Base-by-base conservation (phyloP, 2,888 invertebrate species). In the Epistrophe grossulariae region DNA sequence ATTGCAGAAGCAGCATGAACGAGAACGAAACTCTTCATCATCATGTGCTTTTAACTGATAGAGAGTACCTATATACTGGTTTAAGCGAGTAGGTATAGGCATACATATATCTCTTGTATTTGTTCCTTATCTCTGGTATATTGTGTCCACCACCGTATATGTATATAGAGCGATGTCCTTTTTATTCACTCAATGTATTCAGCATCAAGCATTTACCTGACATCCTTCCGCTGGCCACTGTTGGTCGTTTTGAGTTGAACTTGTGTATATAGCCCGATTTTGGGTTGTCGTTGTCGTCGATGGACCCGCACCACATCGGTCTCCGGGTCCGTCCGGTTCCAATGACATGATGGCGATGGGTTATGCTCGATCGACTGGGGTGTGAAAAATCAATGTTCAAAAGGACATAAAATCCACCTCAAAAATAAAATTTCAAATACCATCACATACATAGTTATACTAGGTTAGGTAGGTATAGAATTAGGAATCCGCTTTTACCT, bases 371-470 rank as follows among this genome's bases (percentile, higher is more conserved):
- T 85, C 78, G 85, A 81, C 60, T 78, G 78, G 81, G 64, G 85
- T 85, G 81, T 71, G 70, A 83, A 87, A 83, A 87, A 87, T 87
- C 87, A 87, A 87, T 87, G 87, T 83, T 87, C 87, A 76, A 79
- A 85, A 76, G 87, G 79, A 87, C 87, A 87, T 72, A 79, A 82
- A 87, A 87, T 82, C 79, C 78, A 87, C 79, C 79, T 87, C 79
- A 76, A 79, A 87, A 81, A 87, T 74, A 78, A 60, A 55, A 79
- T 71, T 68, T 45, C 66, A 48, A 55, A 48, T 45, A 35, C 68
- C 19, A 40, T 24, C n/a, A 28, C 35, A 60, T 40, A 70, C 10
- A 45, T 3, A n/a, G 5, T 40, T 64, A 31, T 1, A 1, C 7
- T 13, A 19, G 38, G 11, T 24, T 13, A 19, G 38, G 11, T 24